A percentile compares a stretch with the other conserved stretches of the same genome.
Evolutionary conservation across 2,888 invertebrate species (phyloP).

Genomic region (Polyploca ridens): DNA sequence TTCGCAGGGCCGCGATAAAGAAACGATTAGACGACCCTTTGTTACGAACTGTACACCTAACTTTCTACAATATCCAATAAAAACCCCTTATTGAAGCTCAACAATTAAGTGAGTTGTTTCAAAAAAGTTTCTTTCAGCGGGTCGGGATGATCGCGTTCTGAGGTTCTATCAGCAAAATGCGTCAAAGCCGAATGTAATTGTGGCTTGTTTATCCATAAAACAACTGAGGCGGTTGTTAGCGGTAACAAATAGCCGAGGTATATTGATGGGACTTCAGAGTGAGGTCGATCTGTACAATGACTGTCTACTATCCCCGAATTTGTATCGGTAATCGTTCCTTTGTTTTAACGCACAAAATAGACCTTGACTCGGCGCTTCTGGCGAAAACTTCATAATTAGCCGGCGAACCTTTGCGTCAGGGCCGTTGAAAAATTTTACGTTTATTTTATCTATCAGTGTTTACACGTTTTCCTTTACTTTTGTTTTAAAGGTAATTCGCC

Average conservation of each 20-base stretch:
- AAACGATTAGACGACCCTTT: constrained; percentile 4
- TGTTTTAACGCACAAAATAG: constrained; percentile 23
- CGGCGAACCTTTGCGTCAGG: constrained; percentile 16
- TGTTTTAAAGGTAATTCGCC: constrained; percentile 12
- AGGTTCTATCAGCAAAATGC: background rate
- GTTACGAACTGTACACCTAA: background rate
- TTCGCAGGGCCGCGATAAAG: background rate
- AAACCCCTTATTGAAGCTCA: constrained; percentile 1
- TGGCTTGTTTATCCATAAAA: no score
- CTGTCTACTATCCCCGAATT: constrained; percentile 14
- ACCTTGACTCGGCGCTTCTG: constrained; percentile 20
- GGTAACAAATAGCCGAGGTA: no score
- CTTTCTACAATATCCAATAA: constrained; percentile 2
- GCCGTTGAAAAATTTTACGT: constrained; percentile 28
- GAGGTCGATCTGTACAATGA: constrained; percentile 23
- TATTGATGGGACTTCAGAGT: constrained; percentile 16
- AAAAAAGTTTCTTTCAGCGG: background rate
- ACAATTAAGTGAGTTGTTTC: constrained; percentile 3
- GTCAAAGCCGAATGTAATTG: background rate
- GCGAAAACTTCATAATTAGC: constrained; percentile 32
- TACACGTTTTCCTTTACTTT: constrained; percentile 18
- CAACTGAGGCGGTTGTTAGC: no score
- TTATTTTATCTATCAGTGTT: constrained; percentile 18
- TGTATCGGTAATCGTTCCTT: constrained; percentile 35
- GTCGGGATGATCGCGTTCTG: background rate